These are phyloP conservation scores for Oscheius sp. DNA, from an alignment of 1,140 invertebrate genomes.

Conservation along the genomic window DNA sequence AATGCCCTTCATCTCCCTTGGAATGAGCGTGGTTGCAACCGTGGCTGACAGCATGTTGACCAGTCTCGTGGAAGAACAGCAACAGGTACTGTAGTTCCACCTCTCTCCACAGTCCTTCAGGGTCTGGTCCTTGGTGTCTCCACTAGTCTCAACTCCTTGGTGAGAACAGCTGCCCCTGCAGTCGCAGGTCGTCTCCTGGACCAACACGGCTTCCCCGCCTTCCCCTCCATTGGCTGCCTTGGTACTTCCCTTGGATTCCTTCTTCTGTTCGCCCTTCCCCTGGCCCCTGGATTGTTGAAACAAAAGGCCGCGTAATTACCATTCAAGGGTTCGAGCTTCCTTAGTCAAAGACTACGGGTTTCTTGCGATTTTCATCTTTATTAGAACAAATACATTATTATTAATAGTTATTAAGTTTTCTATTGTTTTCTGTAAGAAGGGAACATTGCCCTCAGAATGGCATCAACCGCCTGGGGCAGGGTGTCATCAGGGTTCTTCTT, in stretches of 20 bases:
- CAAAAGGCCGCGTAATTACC: too few species aligned
- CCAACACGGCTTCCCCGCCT: constrained; percentile 18
- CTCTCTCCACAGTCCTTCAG: constrained; percentile 16
- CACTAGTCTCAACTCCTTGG: constrained; percentile 32
- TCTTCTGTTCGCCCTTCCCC: not conserved
- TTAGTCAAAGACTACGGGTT: too few species aligned
- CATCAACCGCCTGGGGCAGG: not conserved
- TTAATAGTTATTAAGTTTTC: too few species aligned
- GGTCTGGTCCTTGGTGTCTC: constrained; percentile 35
- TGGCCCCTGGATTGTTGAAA: constrained; percentile 18
- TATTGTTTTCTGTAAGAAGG: not conserved
- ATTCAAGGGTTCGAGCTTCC: too few species aligned
- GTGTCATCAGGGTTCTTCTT: not conserved
- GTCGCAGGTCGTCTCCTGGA: constrained; percentile 34
- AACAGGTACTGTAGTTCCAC: constrained; percentile 23
- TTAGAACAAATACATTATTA: too few species aligned
- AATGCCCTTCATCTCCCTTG: constrained; percentile 39
- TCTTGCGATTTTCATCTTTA: too few species aligned
- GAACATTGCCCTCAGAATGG: constrained; percentile 1
- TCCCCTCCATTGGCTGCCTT: constrained; percentile 7
- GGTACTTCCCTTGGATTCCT: not conserved
- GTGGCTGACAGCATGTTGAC: constrained; percentile 40
- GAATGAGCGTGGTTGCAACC: constrained; percentile 41
- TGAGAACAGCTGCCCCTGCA: constrained; percentile 37
- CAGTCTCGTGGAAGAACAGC: constrained; percentile 34